phyloP scores from a whole-genome alignment of 2,797 vertebrate genomes.

The Garrulus glandarius region DNA sequence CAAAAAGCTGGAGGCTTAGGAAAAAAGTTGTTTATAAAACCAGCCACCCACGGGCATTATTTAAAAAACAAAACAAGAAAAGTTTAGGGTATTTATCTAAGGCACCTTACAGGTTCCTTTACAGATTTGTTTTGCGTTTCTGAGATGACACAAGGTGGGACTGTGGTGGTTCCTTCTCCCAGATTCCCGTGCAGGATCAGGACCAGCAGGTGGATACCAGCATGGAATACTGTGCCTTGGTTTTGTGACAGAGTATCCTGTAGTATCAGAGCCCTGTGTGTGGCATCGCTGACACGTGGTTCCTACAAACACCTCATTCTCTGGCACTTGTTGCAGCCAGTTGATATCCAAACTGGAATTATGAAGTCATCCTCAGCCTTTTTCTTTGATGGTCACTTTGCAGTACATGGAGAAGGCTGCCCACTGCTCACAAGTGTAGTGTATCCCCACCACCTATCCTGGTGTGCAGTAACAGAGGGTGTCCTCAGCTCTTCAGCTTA shows the following conservation, averaged over 20 bases:
- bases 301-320: background rate
- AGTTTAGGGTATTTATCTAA: background rate
- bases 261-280: background rate
- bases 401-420: fast-evolving
- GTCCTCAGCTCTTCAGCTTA: background rate
- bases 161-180: background rate
- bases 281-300: fast-evolving
- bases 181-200: background rate
- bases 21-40: background rate
- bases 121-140: background rate
- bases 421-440: fast-evolving
- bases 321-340: background rate
- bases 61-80: background rate
- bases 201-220: background rate
- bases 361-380: background rate
- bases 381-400: background rate
- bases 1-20: background rate
- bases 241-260: background rate
- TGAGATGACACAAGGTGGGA: background rate
- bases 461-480: background rate
- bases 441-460: background rate
- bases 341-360: background rate
- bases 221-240: background rate
- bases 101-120: background rate
- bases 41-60: background rate